Conservation (phyloP, 2,888 invertebrate genomes). For the Ecdyonurus torrentis region DNA sequence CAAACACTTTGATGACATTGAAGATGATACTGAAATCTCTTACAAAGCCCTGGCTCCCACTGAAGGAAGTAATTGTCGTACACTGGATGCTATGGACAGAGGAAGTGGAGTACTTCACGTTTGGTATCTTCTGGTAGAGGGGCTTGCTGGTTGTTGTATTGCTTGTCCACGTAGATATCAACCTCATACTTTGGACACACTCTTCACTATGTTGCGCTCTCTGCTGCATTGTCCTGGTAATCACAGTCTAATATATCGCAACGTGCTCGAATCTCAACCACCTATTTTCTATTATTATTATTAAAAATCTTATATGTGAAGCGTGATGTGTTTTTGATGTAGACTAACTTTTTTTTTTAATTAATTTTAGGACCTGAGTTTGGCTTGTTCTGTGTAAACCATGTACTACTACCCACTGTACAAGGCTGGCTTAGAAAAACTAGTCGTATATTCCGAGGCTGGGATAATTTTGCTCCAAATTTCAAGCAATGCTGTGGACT, state of each 20-base stretch:
- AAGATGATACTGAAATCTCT: slow-evolving; percentile 40
- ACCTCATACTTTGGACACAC: slow-evolving; percentile 70
- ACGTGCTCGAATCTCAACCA: too few species aligned
- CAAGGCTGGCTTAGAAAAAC: slow-evolving; percentile 77
- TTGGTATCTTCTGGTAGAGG: slow-evolving; percentile 79
- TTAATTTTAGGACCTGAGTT: slow-evolving; percentile 58
- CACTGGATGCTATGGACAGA: slow-evolving; percentile 51
- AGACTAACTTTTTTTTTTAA: background rate
- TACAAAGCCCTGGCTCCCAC: slow-evolving; percentile 41
- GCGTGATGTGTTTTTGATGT: background rate
- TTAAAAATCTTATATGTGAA: background rate
- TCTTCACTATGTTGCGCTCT: slow-evolving; percentile 68
- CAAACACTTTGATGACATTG: slow-evolving; percentile 40
- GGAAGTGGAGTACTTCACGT: slow-evolving; percentile 74
- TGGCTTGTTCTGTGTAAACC: slow-evolving; percentile 82
- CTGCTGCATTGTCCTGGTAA: slow-evolving; percentile 51
- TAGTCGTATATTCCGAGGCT: slow-evolving; percentile 40
- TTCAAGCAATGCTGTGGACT: slow-evolving; percentile 91
- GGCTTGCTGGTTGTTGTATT: slow-evolving; percentile 36
- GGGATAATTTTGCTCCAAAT: slow-evolving; percentile 67
- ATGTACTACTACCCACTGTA: slow-evolving; percentile 76
- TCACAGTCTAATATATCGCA: too few species aligned
- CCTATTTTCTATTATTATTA: too few species aligned
- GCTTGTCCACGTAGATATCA: slow-evolving; percentile 60
- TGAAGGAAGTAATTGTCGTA: slow-evolving; percentile 34